These are phyloP conservation scores for Sanderia malayensis DNA, from an alignment of 30 jellyfish, hydroid and myxozoan genomes.

Conservation along the genomic window DNA sequence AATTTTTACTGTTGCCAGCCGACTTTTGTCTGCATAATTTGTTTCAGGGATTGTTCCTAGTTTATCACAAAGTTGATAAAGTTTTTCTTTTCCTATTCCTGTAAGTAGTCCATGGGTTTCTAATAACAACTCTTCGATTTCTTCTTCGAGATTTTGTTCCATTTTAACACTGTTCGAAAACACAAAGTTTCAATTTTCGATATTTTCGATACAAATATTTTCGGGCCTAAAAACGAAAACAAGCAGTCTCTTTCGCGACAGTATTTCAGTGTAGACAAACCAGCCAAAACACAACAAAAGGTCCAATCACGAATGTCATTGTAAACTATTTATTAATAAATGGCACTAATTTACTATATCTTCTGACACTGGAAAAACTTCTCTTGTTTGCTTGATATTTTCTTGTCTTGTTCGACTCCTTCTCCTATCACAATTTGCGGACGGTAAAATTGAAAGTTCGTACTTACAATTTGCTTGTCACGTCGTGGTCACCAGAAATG, in stretches of 20 bases:
- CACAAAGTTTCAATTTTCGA: not conserved
- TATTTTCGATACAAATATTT: too few species aligned
- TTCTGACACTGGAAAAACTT: too few species aligned
- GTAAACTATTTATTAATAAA: not conserved
- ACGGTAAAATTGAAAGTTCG: too few species aligned
- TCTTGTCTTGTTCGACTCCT: too few species aligned
- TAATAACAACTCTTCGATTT: slow-evolving; percentile 14
- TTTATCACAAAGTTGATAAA: slow-evolving; percentile 8
- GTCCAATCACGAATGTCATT: not conserved
- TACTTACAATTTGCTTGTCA: too few species aligned
- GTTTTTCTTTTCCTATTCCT: not conserved
- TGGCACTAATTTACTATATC: not conserved
- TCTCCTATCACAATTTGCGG: too few species aligned
- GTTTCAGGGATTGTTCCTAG: slow-evolving; percentile 20
- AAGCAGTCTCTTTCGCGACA: slow-evolving; percentile 1
- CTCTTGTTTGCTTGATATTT: too few species aligned
- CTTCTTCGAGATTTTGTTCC: slow-evolving; percentile 7
- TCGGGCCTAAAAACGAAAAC: not conserved
- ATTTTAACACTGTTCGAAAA: not conserved
- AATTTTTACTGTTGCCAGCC: slow-evolving; percentile 13
- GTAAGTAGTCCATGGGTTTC: slow-evolving; percentile 14
- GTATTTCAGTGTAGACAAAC: not conserved
- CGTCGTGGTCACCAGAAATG: too few species aligned
- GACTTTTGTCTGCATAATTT: slow-evolving; percentile 12
- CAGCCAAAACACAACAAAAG: slow-evolving; percentile 1